Evolutionary conservation across 2,888 invertebrate species (phyloP).

Genomic region (Scotopteryx bipunctaria): DNA sequence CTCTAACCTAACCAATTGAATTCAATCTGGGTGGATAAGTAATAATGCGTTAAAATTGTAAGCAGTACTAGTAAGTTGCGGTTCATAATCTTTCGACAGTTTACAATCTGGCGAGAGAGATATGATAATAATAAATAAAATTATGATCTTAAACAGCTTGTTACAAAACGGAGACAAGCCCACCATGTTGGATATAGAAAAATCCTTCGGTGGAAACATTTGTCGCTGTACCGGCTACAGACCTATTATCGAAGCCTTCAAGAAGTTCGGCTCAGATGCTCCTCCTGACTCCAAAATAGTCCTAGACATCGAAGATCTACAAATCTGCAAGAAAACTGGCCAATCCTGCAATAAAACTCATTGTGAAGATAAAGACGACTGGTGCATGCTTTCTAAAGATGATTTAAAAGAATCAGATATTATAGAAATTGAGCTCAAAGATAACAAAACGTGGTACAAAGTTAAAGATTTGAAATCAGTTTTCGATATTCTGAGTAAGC

Average conservation of each 20-base stretch:
- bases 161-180: slow-evolving; percentile 65
- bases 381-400: slow-evolving; percentile 32
- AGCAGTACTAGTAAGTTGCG: too few relatives aligned
- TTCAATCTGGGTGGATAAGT: too few relatives aligned
- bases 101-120: too few relatives aligned
- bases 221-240: slow-evolving; percentile 89
- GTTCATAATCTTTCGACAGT: too few relatives aligned
- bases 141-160: slow-evolving; percentile 64
- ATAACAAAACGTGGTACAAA: slow-evolving; percentile 78
- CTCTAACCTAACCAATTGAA: too few relatives aligned
- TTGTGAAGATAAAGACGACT: slow-evolving; percentile 27
- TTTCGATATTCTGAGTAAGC: slow-evolving; percentile 74
- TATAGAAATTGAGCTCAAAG: slow-evolving; percentile 57
- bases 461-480: slow-evolving; percentile 75
- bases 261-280: slow-evolving; percentile 80
- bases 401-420: slow-evolving; percentile 32
- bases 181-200: slow-evolving; percentile 86
- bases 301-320: slow-evolving; percentile 61
- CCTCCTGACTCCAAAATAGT: slow-evolving; percentile 40
- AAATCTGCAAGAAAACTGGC: slow-evolving; percentile 39
- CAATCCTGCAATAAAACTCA: slow-evolving; percentile 30
- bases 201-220: slow-evolving; percentile 87
- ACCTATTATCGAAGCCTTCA: slow-evolving; percentile 85
- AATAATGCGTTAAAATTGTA: too few relatives aligned
- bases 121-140: too few relatives aligned